Base-by-base conservation (phyloP, 2,888 invertebrate genomes). In the Ceramica pisi region DNA sequence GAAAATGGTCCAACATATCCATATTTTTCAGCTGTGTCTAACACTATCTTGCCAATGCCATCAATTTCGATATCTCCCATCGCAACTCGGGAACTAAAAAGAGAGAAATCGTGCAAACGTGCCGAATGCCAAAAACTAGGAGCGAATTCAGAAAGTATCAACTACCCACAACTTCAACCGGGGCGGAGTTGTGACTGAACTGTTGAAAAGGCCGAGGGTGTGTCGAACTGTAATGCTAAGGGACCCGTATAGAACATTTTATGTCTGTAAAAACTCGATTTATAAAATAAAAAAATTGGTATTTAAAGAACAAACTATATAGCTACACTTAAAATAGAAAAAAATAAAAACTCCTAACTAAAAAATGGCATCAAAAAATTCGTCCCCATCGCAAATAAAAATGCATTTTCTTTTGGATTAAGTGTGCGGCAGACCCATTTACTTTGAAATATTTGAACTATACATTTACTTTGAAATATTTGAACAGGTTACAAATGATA, bases 41-140 rank as follows among this genome's bases (percentile, higher is more conserved):
- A 70, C 48, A 26, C 14, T 56, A 31, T n/a, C 31, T 46, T 9
- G 4, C 38, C 38, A 35, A 16, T n/a, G 12, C 68, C 57, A 57
- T 62, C 48, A 62, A 67, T 61, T 73, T 50, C 35, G 41, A 57
- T 55, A 81, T 76, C 59, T 62, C 12, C 57, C 51, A 48, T 48
- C 60, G 41, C 35, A 48, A 48, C 64, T 65, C 6, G 6, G 31
- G 16, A 81, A 63, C 63, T 56, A 51, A 61, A 77, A 77, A 61
- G 61, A 70, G 71, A 61, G 38, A 81, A 81, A 65, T 70, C 19
- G 55, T 64, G n/a, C 19, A 78, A 70, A 81, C 81, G 81, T 78
- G 78, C 82, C 66, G 8, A 53, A 71, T 31, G 59, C 78, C 65
- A 78, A 62, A 78, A 78, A 71, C 78, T 71, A 63, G 56, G n/a